Conservation (phyloP, 2,888 invertebrate genomes). For the Limenitis arthemis region DNA sequence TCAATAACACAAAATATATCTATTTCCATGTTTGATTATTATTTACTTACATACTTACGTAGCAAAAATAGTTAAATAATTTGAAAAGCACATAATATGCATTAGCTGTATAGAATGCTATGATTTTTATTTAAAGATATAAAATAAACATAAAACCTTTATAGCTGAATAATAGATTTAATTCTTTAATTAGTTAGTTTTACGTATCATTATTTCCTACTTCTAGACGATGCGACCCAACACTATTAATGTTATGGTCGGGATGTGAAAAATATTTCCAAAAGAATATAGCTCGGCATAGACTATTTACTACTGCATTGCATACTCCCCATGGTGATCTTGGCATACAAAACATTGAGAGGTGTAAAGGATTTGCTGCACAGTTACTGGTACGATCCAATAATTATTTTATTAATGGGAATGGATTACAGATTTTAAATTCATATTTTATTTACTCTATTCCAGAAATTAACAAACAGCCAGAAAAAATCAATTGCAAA, state of each 20-base stretch:
- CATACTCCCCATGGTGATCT: conserved; percentile 83
- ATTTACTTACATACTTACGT: too few relatives aligned
- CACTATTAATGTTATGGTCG: conserved; percentile 75
- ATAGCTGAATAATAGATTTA: too few relatives aligned
- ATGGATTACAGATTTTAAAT: neutral
- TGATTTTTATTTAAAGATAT: too few relatives aligned
- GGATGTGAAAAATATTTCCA: conserved; percentile 83
- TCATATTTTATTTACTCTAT: conserved; percentile 28
- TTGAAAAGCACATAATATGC: too few relatives aligned
- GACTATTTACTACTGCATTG: conserved; percentile 74
- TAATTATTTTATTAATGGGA: neutral
- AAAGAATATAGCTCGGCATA: conserved; percentile 78
- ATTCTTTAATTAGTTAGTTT: neutral
- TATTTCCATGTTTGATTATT: too few relatives aligned
- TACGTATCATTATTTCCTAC: neutral
- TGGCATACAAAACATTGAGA: conserved; percentile 84
- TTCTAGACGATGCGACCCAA: conserved; percentile 62
- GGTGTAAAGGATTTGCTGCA: conserved; percentile 88
- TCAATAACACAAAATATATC: too few relatives aligned
- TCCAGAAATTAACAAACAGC: conserved; percentile 73
- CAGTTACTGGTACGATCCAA: conserved; percentile 76
- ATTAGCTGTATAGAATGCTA: too few relatives aligned
- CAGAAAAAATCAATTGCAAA: conserved; percentile 76
- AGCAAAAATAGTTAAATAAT: too few relatives aligned
- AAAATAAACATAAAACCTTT: too few relatives aligned